These are phyloP conservation scores for Drosophila tripunctata DNA, from an alignment of 2,888 invertebrate genomes.

Conservation along the genomic window DNA sequence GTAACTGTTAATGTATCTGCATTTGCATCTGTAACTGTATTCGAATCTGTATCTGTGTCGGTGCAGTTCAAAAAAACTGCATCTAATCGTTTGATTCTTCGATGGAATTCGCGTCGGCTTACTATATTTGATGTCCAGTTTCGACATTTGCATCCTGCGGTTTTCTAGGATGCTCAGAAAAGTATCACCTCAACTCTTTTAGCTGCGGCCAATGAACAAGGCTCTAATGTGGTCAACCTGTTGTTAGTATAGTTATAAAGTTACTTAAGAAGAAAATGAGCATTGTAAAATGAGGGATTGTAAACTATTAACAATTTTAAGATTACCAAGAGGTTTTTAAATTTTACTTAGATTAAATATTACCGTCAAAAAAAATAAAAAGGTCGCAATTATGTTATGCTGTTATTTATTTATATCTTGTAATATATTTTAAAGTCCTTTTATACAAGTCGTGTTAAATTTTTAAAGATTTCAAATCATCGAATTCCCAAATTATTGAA, in stretches of 20 bases:
- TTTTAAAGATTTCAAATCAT: too few relatives aligned
- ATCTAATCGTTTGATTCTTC: slow-evolving; percentile 46
- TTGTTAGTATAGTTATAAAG: not conserved
- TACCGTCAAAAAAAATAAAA: too few relatives aligned
- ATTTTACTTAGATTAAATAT: too few relatives aligned
- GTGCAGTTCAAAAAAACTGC: slow-evolving; percentile 49
- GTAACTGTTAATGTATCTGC: slow-evolving; percentile 12
- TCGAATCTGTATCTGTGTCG: slow-evolving; percentile 6
- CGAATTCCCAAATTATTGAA: too few relatives aligned
- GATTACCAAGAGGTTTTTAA: too few relatives aligned
- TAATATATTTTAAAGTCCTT: too few relatives aligned
- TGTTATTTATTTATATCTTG: too few relatives aligned
- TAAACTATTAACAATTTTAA: too few relatives aligned
- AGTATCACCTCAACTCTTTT: slow-evolving; percentile 7
- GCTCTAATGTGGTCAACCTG: not conserved
- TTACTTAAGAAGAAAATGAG: too few relatives aligned
- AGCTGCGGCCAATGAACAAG: not conserved
- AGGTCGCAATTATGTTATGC: too few relatives aligned
- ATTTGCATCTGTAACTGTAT: not conserved
- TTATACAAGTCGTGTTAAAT: too few relatives aligned
- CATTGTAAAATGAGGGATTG: too few relatives aligned
- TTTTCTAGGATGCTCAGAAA: slow-evolving; percentile 46
- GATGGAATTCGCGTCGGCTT: slow-evolving; percentile 45
- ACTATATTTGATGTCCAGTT: slow-evolving; percentile 45
- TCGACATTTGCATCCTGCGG: slow-evolving; percentile 46